Evolutionary conservation across 2,888 invertebrate species (phyloP).

Genomic region (Alsophila aescularia): DNA sequence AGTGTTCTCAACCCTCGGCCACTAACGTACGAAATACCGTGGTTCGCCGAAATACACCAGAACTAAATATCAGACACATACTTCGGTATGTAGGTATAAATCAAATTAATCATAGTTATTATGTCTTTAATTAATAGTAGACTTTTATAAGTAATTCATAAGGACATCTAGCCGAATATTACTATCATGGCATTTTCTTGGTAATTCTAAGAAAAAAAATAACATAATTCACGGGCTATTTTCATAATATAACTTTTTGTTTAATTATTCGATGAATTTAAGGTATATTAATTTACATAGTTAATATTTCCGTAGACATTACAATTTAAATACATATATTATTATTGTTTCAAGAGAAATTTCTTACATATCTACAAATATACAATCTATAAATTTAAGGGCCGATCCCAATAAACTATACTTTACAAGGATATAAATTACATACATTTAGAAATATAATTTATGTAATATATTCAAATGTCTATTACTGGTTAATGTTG

Average conservation of each 20-base stretch:
- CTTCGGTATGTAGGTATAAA: not conserved
- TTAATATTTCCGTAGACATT: conserved; percentile 14
- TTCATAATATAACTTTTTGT: conserved; percentile 12
- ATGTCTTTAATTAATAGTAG: conserved; percentile 26
- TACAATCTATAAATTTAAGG: conserved; percentile 8
- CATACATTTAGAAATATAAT: too few species aligned
- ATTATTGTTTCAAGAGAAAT: conserved; percentile 33
- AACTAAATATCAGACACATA: not conserved
- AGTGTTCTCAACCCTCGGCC: too few species aligned
- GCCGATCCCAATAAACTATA: conserved; percentile 9
- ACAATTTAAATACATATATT: conserved; percentile 13
- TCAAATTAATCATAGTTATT: conserved; percentile 1
- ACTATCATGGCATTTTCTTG: not conserved
- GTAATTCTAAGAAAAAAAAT: conserved; percentile 1
- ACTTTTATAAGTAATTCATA: conserved; percentile 20
- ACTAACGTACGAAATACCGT: too few species aligned
- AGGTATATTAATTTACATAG: conserved; percentile 8
- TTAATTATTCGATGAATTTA: conserved; percentile 34
- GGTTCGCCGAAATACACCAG: too few species aligned
- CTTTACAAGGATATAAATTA: not conserved
- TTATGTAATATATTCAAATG: too few species aligned
- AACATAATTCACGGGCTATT: conserved; percentile 16
- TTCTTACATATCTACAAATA: conserved; percentile 21
- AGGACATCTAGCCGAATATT: conserved; percentile 9
- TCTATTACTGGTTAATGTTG: too few species aligned